phyloP scores from a whole-genome alignment of 2,797 vertebrate species.

The Echiichthys vipera region DNA sequence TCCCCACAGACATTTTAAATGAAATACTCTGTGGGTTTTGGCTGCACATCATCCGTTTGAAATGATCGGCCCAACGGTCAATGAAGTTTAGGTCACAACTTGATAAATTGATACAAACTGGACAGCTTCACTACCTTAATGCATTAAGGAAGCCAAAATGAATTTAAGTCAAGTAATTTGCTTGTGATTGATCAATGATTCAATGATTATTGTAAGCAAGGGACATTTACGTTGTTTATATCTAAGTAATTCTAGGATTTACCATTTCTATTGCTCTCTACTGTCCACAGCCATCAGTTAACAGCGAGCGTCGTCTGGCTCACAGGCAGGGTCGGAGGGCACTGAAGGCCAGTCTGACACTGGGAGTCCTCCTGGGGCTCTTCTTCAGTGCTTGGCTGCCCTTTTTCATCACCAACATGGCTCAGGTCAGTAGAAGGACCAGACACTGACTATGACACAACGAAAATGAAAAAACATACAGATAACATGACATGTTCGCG shows the following conservation, averaged over 20 bases:
- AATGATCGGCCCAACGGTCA: no score
- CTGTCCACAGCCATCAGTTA: slow-evolving; percentile 71
- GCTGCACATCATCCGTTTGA: no score
- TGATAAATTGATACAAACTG: no score
- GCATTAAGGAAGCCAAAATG: no score
- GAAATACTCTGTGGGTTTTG: not conserved
- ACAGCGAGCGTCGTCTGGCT: slow-evolving; percentile 87
- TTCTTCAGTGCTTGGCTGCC: slow-evolving; percentile 97
- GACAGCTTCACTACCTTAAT: no score
- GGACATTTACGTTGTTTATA: not conserved
- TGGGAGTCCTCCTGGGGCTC: slow-evolving; percentile 94
- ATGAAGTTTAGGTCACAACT: no score
- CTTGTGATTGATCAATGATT: no score
- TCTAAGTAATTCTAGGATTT: not conserved
- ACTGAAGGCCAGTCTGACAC: slow-evolving; percentile 95
- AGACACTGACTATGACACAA: not conserved
- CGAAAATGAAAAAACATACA: not conserved
- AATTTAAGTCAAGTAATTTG: not conserved
- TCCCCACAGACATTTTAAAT: not conserved
- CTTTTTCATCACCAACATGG: slow-evolving; percentile 95
- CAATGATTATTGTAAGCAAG: not conserved
- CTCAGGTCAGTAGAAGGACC: slow-evolving; percentile 87
- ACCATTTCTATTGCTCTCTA: not conserved
- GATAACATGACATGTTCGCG: not conserved
- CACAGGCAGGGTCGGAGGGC: slow-evolving; percentile 94